Evolutionary conservation across 1,140 invertebrate genomes (phyloP), one percentile per base, ranked within the genome.

Genomic region (Papilio glaucus): DNA sequence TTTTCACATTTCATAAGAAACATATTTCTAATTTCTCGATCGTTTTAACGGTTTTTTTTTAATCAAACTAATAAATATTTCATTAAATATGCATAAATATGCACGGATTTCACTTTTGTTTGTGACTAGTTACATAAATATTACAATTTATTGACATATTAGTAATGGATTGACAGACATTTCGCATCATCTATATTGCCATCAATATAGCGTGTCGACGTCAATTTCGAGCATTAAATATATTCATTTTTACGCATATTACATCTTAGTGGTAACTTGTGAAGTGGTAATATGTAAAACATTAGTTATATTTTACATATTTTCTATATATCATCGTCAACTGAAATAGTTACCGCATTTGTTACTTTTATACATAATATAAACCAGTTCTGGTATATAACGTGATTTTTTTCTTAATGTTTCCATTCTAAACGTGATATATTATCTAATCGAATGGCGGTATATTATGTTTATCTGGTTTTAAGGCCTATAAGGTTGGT

Each of bases 141-240:
- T 10, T 29, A 9, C 12, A 29, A 13, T 29, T 15, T 37, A 63
- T 63, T 63, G 18, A 39, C 37, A 65, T 41, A 63, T 21, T 38
- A 37, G 15, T 38, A 39, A 65, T 12, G 4, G 29, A 37, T 63
- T 49, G 45, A 62, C 4, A 26, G n/a, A n/a, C n/a, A 29, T 62
- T 62, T 18, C 29, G 13, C 33, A 38, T 37, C 13, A 15, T 13
- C 10, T 18, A 33, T 63, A 13, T 0, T 1, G 29, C 3, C 6
- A 7, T n/a, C 15, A 18, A 53, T 15, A 53, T 6, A n/a, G 2
- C 5, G 15, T 37, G 8, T 10, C 6, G 61, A n/a, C 13, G 61
- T 33, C 29, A 33, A 62, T 33, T 62, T 62, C 37, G n/a, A 63
- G 38, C 61, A 38, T 63, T 18, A 38, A 63, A 63, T 7, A 37